Conservation (phyloP, 2,888 invertebrate genomes). For the Phortica magna region DNA sequence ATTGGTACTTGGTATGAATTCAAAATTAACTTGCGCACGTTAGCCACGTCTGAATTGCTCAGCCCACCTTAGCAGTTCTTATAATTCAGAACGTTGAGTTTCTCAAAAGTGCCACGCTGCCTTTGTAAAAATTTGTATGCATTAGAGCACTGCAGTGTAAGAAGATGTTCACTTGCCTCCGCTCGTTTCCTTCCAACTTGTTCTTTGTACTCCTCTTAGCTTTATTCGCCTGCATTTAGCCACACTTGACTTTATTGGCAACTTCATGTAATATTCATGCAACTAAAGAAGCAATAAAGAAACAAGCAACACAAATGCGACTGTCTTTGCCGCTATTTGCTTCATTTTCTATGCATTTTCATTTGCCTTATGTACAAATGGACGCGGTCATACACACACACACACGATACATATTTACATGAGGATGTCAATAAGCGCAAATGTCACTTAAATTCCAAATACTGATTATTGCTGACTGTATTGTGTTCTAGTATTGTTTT, state of each 20-base stretch:
- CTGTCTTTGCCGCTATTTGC: slow-evolving; percentile 41
- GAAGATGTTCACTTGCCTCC: slow-evolving; percentile 7
- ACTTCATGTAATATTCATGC: slow-evolving; percentile 73
- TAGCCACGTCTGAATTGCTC: slow-evolving; percentile 44
- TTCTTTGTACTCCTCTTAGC: background rate
- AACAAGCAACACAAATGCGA: background rate
- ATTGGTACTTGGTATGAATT: slow-evolving; percentile 77
- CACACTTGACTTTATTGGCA: slow-evolving; percentile 74
- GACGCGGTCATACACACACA: slow-evolving; percentile 36
- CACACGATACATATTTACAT: background rate
- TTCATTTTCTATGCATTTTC: slow-evolving; percentile 73
- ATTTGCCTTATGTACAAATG: slow-evolving; percentile 73
- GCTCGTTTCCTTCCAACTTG: background rate
- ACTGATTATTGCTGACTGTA: slow-evolving; percentile 62
- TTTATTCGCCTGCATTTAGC: background rate
- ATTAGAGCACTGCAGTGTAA: slow-evolving; percentile 64
- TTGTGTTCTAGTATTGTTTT: slow-evolving; percentile 11
- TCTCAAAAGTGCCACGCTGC: background rate
- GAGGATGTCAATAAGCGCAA: slow-evolving; percentile 47
- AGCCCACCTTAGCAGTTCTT: slow-evolving; percentile 51
- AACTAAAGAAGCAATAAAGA: slow-evolving; percentile 54
- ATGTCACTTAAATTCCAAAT: slow-evolving; percentile 72
- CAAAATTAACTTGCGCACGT: slow-evolving; percentile 61
- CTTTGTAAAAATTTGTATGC: slow-evolving; percentile 65
- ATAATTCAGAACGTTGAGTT: background rate